These are phyloP conservation scores for Conus canariensis DNA, from an alignment of 2,888 invertebrate genomes.

Conservation along the genomic window DNA sequence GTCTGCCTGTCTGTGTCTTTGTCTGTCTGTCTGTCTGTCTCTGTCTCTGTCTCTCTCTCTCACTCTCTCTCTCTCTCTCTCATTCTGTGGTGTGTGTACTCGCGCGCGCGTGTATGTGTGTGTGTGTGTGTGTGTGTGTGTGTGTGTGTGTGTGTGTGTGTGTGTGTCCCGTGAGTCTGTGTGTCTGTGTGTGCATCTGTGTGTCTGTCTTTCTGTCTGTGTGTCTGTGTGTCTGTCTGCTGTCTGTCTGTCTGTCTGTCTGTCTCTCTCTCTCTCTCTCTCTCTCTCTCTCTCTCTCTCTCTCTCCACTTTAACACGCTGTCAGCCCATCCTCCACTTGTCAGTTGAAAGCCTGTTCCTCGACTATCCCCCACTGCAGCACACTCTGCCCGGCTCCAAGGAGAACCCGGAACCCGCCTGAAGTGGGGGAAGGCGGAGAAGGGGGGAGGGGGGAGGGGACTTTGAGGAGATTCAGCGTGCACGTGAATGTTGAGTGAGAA, in stretches of 20 bases:
- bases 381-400: neutral
- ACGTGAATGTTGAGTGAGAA: too few relatives aligned
- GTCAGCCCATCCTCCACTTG: neutral
- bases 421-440: too few relatives aligned
- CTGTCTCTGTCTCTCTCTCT: slow-evolving; percentile 3
- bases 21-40: neutral
- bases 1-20: neutral
- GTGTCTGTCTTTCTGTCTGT: too few relatives aligned
- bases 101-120: too few relatives aligned
- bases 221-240: too few relatives aligned
- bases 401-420: neutral
- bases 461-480: too few relatives aligned
- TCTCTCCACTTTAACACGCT: neutral
- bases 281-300: neutral
- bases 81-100: too few relatives aligned
- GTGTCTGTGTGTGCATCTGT: too few relatives aligned
- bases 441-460: too few relatives aligned
- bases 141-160: too few relatives aligned
- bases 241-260: slow-evolving; percentile 24
- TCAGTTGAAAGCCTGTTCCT: neutral
- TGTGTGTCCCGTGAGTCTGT: too few relatives aligned
- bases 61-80: neutral
- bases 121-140: too few relatives aligned
- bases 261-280: slow-evolving; percentile 32
- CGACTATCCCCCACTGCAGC: neutral